phyloP scores from a whole-genome alignment of 2,113 vertebrate genomes.

The Synodontis membranacea region DNA sequence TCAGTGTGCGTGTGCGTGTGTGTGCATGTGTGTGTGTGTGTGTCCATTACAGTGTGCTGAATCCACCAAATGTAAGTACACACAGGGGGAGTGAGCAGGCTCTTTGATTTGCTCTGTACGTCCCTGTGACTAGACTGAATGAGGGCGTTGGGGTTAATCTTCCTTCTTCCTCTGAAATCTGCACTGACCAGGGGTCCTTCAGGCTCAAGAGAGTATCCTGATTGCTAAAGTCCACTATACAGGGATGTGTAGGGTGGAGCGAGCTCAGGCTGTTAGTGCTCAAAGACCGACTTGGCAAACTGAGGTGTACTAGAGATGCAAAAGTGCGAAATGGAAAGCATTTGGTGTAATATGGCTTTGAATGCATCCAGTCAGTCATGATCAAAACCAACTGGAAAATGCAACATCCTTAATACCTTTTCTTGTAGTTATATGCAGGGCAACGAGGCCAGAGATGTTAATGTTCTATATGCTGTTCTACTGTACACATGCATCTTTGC shows the following conservation, averaged over 20 bases:
- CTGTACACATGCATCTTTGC: neutral
- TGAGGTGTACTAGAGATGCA: neutral
- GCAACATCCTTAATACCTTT: neutral
- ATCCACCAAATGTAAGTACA: neutral
- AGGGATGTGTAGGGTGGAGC: neutral
- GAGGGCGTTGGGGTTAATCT: constrained; percentile 37
- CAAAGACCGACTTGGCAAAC: constrained; percentile 4
- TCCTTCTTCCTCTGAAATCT: neutral
- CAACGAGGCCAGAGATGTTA: neutral
- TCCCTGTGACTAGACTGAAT: constrained; percentile 9
- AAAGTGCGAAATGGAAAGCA: neutral
- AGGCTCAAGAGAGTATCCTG: neutral
- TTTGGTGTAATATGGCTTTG: neutral
- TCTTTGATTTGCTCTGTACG: constrained; percentile 28
- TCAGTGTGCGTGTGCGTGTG: constrained; percentile 5
- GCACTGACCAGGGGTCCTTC: neutral
- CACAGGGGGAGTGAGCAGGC: neutral
- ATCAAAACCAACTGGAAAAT: neutral
- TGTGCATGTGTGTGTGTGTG: constrained; percentile 10
- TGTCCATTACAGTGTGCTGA: neutral
- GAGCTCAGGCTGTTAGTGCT: neutral
- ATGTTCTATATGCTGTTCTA: neutral
- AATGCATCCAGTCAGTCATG: neutral
- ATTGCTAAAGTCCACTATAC: constrained; percentile 3
- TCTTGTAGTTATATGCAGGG: neutral